Evolutionary conservation across 2,888 invertebrate genomes (phyloP).

Genomic region (Cheilosia grossa): DNA sequence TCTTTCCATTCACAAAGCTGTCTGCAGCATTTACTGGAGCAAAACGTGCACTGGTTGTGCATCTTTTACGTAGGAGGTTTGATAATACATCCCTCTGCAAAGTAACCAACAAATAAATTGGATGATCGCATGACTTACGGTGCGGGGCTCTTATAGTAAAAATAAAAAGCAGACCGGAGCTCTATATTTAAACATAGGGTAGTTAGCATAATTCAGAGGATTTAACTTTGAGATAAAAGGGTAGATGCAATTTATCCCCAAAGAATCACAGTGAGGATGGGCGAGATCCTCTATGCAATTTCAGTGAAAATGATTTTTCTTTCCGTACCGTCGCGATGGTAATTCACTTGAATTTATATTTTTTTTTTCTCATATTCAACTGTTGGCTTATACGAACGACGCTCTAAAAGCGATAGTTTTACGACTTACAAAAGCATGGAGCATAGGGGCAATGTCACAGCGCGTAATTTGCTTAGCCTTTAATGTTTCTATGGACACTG

Average conservation of each 20-base stretch:
- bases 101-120: conserved; percentile 53
- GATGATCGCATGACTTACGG: conserved; percentile 60
- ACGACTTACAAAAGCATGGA: neutral
- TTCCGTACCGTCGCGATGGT: conserved; percentile 16
- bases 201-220: conserved; percentile 53
- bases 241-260: neutral
- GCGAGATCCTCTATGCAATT: conserved; percentile 20
- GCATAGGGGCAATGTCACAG: neutral
- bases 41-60: conserved; percentile 21
- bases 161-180: neutral
- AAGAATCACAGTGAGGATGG: neutral
- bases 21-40: conserved; percentile 12
- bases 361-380: neutral
- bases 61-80: conserved; percentile 27
- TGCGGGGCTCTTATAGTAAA: conserved; percentile 6
- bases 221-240: conserved; percentile 14
- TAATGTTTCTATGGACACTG: neutral
- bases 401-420: neutral
- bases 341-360: conserved; percentile 32
- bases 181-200: conserved; percentile 32
- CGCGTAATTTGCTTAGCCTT: conserved; percentile 29
- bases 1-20: conserved; percentile 11
- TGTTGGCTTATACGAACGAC: neutral
- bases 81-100: conserved; percentile 16
- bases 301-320: conserved; percentile 21